Evolutionary conservation across 1,140 invertebrate species (phyloP).

Genomic region (Caligus rogercresseyi): DNA sequence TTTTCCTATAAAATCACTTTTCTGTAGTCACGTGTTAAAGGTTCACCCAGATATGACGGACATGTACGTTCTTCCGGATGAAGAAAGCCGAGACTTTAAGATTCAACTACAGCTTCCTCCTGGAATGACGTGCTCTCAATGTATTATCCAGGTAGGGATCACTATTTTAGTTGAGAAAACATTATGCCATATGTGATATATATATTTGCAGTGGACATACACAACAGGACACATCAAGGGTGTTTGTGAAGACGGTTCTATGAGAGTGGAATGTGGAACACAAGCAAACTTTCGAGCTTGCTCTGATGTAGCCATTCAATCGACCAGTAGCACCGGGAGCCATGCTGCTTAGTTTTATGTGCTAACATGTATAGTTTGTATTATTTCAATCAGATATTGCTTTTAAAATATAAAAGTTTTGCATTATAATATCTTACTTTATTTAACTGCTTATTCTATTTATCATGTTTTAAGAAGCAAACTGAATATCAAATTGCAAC

Average conservation of each 20-base stretch:
- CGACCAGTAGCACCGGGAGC: too few relatives aligned
- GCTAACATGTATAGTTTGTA: too few relatives aligned
- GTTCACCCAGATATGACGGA: not conserved
- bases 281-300: slow-evolving; percentile 30
- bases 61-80: not conserved
- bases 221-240: slow-evolving; percentile 37
- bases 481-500: too few relatives aligned
- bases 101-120: slow-evolving; percentile 20
- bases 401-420: too few relatives aligned
- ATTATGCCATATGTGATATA: too few relatives aligned
- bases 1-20: not conserved
- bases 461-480: too few relatives aligned
- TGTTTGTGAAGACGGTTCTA: slow-evolving; percentile 26
- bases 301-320: slow-evolving; percentile 36
- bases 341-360: too few relatives aligned
- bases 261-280: slow-evolving; percentile 30
- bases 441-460: too few relatives aligned
- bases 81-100: not conserved
- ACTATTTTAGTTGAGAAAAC: too few relatives aligned
- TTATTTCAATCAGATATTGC: too few relatives aligned
- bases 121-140: slow-evolving; percentile 22
- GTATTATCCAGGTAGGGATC: slow-evolving; percentile 23
- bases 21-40: slow-evolving; percentile 1
- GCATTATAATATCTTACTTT: too few relatives aligned
- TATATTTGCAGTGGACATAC: slow-evolving; percentile 46